Evolutionary conservation across 2,888 invertebrate species (phyloP), one percentile per base, ranked within the genome.

Genomic region (Liopterus haemorrhoidalis): DNA sequence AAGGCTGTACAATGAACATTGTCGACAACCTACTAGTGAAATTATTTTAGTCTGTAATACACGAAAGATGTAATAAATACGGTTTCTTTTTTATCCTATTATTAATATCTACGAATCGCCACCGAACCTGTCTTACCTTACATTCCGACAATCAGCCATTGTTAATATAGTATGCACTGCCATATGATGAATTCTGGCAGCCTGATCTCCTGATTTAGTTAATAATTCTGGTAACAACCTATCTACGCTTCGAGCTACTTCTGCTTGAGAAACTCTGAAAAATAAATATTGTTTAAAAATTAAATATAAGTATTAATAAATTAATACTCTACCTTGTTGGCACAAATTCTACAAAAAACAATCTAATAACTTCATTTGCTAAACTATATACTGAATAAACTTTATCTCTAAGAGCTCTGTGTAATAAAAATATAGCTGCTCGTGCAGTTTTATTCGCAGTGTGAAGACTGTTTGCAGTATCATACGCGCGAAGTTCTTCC

Each of bases 381-480:
- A 83, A 76, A 62, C 82, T 86, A 66, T 90, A 90, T 1, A 91
- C 90, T 14, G 88, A 86, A 66, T 86, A 89, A 11, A 92, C 91
- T 61, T 90, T 91, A 64, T 92, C 92, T 33, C 89, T 73, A 39
- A 92, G 72, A 0, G 87, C 79, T 42, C 90, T 73, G 63, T 90
- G 89, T 22, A 91, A 67, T 15, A 92, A 64, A 49, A 85, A 73
- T 40, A 88, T 82, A 0, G 90, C 82, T 0, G 89, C 91, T 14
- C 90, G 71, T 0, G 88, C 86, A 0, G 84, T 84, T 68, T 90
- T 90, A 63, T 88, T 88, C 0, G 83, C 78, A 1, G 76, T 73
- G 53, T 76, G 72, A 57, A 66, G 62, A 51, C 61, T 59, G 5
- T 60, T 59, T 42, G 63, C 66, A 5, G 57, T 45, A 54, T 72